Evolutionary conservation across 2,888 invertebrate genomes (phyloP), one percentile per base, ranked within the genome.

Genomic region (Melipona beecheii): DNA sequence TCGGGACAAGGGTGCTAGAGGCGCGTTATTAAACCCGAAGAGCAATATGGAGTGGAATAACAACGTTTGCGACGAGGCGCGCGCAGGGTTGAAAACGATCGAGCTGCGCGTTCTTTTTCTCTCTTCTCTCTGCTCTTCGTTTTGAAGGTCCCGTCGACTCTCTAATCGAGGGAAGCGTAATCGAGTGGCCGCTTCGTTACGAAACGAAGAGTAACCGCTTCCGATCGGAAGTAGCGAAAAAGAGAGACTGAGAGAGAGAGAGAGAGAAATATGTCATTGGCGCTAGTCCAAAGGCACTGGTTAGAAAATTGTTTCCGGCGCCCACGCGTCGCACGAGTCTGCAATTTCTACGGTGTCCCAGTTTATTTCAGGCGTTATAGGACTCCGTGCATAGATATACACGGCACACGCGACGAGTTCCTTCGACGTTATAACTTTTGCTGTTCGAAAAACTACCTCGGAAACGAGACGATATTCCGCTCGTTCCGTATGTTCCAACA

Each of bases 291-390:
- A 71, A 77, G 62, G 64, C 78, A 76, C 66, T 66, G 64, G 62
- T 68, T 62, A 75, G 77, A 85, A 89, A 84, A 90, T 87, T 78
- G 83, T 83, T 86, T 87, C 86, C 76, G 78, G 81, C 82, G 75
- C 85, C 82, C 75, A 86, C 90, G 78, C 87, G 74, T 64, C 58
- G 79, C 71, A 65, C 64, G 43, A 72, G 80, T 78, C 83, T 27
- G 84, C 82, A 81, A 85, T 89, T 89, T 88, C 84, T 84, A 88
- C 84, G 81, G 78, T 79, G 88, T 81, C 78, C 84, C 80, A 84
- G 78, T 87, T 89, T 72, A 27, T 71, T 60, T 60, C 56, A 58
- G 56, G 56, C 56, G 56, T 58, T 58, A n/a, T 58, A n/a, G 13
- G 4, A 15, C 56, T 5, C n/a, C 2, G 0, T 11, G 2, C n/a